Evolutionary conservation across 53 echinoderm and acorn worm species (phyloP), one percentile per base, ranked within the genome.

Genomic region (Echinarachnius parma): DNA sequence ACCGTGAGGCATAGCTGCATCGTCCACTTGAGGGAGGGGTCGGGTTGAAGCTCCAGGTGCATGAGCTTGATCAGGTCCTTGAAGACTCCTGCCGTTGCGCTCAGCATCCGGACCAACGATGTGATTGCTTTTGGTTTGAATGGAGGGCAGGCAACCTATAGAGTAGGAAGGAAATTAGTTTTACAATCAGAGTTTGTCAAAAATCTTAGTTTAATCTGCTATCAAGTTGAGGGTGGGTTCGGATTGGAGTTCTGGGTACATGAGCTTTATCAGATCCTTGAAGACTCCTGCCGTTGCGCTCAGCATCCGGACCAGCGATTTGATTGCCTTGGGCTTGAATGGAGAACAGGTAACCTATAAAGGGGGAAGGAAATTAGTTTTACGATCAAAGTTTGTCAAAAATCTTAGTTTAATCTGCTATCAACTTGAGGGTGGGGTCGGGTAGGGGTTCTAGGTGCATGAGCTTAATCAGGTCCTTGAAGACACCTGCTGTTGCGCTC

Each of bases 281-380:
- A 96, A 69, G 35, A 96, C 86, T 8, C 77, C 64, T 0, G 81
- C 57, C 22, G 85, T 66, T 7, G 87, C 91, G 11, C 80, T 60
- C 65, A 91, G 80, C 28, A 92, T 76, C 21, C 98, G 87, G 15
- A 68, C 49, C 50, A 96, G 91, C 5, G 98, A 84, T 1, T 69
- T 77, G 67, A 96, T 76, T 23, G 85, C 82, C n/a, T 82, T 91
- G 28, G 68, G 54, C 54, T 96, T 96, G 81, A 80, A 96, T 3
- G 98, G 98, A 4, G 98, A 86, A 71, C 98, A 96, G 4, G 76
- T 91, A 31, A 96, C 98, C 98, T 96, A n/a, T n/a, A n/a, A n/a
- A n/a, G n/a, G n/a, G n/a, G n/a, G n/a, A n/a, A n/a, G n/a, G n/a
- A n/a, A n/a, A n/a, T n/a, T n/a, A n/a, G n/a, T n/a, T n/a, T n/a